Evolutionary conservation across 2,113 vertebrate genomes (phyloP), one percentile per base, ranked within the genome.

Genomic region (Rutilus rutilus): DNA sequence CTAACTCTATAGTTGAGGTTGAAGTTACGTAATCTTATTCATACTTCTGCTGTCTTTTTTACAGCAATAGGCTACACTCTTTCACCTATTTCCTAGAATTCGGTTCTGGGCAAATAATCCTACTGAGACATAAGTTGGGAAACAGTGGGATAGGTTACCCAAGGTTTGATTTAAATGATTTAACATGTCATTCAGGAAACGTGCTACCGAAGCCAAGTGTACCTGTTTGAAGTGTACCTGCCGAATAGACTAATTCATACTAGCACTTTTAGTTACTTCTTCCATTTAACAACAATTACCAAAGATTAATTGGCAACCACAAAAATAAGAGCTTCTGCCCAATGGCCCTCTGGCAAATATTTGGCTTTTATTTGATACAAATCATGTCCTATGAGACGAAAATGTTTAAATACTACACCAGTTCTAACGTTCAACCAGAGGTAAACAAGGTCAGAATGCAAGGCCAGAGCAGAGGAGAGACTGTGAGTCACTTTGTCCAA

Each of bases 401-500:
- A 42, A 79, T 60, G 33, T 60, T n/a, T 79, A 39, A 62, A 79
- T 17, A 39, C 7, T 57, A 60, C 33, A 79, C 30, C 42, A 54
- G 85, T 71, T 74, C 65, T 62, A 73, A 62, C 27, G 4, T 19
- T 42, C 11, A 71, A 79, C 19, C 71, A 73, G 59, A 60, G 14
- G 54, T 21, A 54, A 78, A 78, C 50, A 57, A 60, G 84, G 47
- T 65, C 23, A 74, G 69, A 74, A 73, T 23, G 25, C 17, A 30
- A 4, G 12, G 73, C 30, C 65, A 65, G 52, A 54, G 50, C 45
- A 85, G 73, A 85, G 82, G 86, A 87, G 88, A 79, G 92, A 85
- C 47, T 85, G 87, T 90, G 92, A 94, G 89, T 93, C 88, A 93
- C 86, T 77, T 83, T 76, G 78, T 87, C 73, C 86, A 30, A 17